Percentiles rank a stretch among this genome's conserved stretches.
phyloP scores from a whole-genome alignment of 2,113 vertebrate genomes.

The Hepsetus odoe region DNA sequence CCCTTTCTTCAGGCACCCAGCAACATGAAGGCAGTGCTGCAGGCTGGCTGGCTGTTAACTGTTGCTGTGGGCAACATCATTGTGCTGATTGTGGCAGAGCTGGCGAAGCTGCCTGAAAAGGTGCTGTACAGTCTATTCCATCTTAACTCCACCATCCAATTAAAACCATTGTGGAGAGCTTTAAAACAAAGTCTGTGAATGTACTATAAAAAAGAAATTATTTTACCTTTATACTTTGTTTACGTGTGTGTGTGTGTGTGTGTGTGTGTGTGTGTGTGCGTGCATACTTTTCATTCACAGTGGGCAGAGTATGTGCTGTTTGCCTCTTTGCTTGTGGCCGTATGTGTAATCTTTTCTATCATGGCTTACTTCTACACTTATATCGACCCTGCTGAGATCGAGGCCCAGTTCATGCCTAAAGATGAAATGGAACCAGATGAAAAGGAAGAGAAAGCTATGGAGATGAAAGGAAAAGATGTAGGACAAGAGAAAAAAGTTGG shows the following conservation, averaged over 20 bases:
- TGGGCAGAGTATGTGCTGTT: conserved; percentile 94
- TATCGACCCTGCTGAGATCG: conserved; percentile 82
- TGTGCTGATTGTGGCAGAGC: conserved; percentile 89
- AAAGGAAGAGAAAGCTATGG: conserved; percentile 54
- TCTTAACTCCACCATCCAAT: background rate
- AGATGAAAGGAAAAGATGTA: background rate
- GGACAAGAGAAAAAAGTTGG: background rate
- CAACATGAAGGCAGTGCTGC: conserved; percentile 96
- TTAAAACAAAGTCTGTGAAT: background rate
- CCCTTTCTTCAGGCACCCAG: conserved; percentile 83
- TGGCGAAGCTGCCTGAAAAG: conserved; percentile 78
- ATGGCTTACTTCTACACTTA: conserved; percentile 95
- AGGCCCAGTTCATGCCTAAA: conserved; percentile 80
- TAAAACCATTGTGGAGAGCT: background rate
- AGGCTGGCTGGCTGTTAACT: conserved; percentile 91
- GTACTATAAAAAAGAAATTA: background rate
- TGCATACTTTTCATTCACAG: conserved; percentile 66
- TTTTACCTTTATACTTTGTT: background rate
- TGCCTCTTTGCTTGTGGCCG: conserved; percentile 83
- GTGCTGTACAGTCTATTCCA: conserved; percentile 67
- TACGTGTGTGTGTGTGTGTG: background rate
- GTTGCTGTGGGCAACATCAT: conserved; percentile 93
- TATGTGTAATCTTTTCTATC: conserved; percentile 87
- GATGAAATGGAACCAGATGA: conserved; percentile 48
- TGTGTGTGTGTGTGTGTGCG: background rate